Evolutionary conservation across 2,113 vertebrate genomes (phyloP).

Genomic region (Platanista minor): DNA sequence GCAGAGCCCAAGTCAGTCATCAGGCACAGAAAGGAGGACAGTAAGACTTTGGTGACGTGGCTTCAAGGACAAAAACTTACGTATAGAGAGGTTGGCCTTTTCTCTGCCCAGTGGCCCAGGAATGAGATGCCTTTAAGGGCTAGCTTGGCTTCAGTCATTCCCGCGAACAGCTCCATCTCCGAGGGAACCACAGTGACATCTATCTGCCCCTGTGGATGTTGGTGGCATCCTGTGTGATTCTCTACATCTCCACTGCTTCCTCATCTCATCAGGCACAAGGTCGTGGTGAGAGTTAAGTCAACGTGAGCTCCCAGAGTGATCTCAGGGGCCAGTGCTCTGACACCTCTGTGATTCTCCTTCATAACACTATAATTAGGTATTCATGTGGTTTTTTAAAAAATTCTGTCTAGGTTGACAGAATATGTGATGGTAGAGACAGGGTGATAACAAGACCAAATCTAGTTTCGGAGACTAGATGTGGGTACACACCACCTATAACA

Average conservation of each 20-base stretch:
- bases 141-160: not conserved
- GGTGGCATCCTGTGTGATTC: not conserved
- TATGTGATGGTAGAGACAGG: not conserved
- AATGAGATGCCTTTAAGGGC: not conserved
- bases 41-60: not conserved
- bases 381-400: not conserved
- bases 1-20: not conserved
- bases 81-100: not conserved
- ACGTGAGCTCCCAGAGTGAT: not conserved
- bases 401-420: not conserved
- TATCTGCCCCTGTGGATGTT: not conserved
- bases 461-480: not conserved
- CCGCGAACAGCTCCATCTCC: not conserved
- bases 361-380: not conserved
- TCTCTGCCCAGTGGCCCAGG: not conserved
- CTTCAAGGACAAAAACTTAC: not conserved
- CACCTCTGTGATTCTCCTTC: not conserved
- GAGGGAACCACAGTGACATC: not conserved
- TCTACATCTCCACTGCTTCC: not conserved
- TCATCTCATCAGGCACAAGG: not conserved
- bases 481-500: not conserved
- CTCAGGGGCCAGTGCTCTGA: not conserved
- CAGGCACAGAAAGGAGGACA: not conserved
- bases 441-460: not conserved
- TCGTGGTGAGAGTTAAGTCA: not conserved